These are phyloP conservation scores for Chlamydotis undulata DNA, from an alignment of 2,113 vertebrate species.

Conservation along the genomic window DNA sequence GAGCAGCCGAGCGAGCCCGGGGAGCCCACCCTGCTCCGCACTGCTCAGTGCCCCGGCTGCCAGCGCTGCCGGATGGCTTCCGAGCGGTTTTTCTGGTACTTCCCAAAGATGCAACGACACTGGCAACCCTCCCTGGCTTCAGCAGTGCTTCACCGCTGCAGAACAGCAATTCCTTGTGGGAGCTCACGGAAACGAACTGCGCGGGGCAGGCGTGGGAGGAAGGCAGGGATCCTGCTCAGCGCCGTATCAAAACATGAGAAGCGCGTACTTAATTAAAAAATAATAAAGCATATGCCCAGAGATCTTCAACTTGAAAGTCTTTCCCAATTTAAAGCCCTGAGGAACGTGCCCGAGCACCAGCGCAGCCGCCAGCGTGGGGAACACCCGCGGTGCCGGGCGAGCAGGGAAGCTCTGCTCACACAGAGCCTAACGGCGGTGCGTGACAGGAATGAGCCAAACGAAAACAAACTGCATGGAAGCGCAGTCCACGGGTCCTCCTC, in stretches of 20 bases:
- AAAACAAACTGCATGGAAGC: too few relatives aligned
- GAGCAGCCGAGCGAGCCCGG: neutral
- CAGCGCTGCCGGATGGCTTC: too few relatives aligned
- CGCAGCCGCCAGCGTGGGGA: neutral
- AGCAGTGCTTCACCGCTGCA: neutral
- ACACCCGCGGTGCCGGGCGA: neutral
- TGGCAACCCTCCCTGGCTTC: too few relatives aligned
- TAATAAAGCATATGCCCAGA: neutral
- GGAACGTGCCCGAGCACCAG: neutral
- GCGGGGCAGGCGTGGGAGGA: neutral
- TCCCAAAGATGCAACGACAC: neutral
- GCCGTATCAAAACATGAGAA: neutral
- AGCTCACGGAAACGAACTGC: neutral
- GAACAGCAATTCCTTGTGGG: neutral
- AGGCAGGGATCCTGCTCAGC: neutral
- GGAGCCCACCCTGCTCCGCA: too few relatives aligned
- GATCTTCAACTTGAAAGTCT: neutral
- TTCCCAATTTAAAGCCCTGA: neutral
- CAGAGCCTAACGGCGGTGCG: fast-evolving
- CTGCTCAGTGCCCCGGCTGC: neutral
- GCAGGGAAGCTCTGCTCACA: neutral
- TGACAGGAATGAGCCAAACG: fast-evolving
- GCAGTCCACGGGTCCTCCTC: neutral
- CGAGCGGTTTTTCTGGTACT: too few relatives aligned
- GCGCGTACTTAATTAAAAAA: neutral